Percentiles rank a stretch among this genome's conserved stretches.
These are phyloP conservation scores for Liopterus haemorrhoidalis DNA, from an alignment of 2,888 invertebrate species.

Conservation along the genomic window DNA sequence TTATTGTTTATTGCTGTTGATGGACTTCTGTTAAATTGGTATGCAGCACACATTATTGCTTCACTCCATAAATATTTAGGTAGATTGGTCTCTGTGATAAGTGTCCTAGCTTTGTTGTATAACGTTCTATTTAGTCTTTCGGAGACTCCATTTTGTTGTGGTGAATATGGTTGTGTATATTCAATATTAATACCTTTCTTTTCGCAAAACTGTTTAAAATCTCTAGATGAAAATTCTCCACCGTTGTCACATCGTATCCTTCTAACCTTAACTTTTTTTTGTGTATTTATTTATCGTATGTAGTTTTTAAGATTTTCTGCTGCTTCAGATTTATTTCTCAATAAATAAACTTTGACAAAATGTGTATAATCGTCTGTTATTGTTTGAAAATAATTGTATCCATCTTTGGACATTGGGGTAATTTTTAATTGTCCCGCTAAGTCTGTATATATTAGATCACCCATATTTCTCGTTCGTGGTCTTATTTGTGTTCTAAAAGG, in stretches of 20 bases:
- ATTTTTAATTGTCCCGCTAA: conserved; percentile 18
- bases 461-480: conserved; percentile 11
- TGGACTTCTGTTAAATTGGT: conserved; percentile 17
- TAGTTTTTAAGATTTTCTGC: conserved; percentile 19
- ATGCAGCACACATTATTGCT: conserved; percentile 12
- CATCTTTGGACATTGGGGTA: conserved; percentile 9
- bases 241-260: conserved; percentile 1
- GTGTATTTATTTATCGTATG: conserved; percentile 10
- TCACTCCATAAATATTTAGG: conserved; percentile 18
- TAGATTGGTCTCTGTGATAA: conserved; percentile 7
- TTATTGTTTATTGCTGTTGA: conserved; percentile 8
- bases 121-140: conserved; percentile 15
- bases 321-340: conserved; percentile 21
- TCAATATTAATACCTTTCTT: conserved; percentile 15
- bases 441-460: conserved; percentile 22
- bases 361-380: conserved; percentile 23
- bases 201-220: conserved; percentile 5
- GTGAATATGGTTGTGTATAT: conserved; percentile 13
- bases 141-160: conserved; percentile 16
- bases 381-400: conserved; percentile 16
- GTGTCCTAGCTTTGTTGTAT: conserved; percentile 11
- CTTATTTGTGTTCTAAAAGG: conserved; percentile 11
- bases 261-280: neutral
- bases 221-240: conserved; percentile 4
- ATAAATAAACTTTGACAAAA: conserved; percentile 17